phyloP scores from a whole-genome alignment of 2,888 invertebrate genomes.

The Cybosia mesomella region DNA sequence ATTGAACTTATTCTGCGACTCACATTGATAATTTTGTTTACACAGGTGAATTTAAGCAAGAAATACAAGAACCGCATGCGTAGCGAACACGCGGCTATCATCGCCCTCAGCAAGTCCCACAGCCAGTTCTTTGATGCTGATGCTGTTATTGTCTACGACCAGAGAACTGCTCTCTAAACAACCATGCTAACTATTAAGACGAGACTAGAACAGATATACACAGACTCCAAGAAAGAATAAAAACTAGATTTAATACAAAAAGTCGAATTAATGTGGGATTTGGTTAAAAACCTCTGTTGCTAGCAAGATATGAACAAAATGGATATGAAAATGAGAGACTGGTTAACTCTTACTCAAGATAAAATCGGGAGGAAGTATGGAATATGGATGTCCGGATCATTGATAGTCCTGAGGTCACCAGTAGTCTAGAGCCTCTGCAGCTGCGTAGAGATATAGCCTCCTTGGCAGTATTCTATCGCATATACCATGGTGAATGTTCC shows the following conservation, averaged over 20 bases:
- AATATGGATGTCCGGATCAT: too few species aligned
- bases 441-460: too few species aligned
- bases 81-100: conserved; percentile 93
- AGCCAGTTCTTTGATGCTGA: conserved; percentile 91
- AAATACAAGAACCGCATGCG: conserved; percentile 94
- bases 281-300: not conserved
- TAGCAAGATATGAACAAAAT: not conserved
- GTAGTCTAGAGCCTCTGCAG: too few species aligned
- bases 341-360: not conserved
- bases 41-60: conserved; percentile 91
- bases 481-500: too few species aligned
- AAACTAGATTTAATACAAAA: not conserved
- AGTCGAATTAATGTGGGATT: not conserved
- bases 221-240: not conserved
- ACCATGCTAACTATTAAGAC: not conserved
- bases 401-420: too few species aligned
- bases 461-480: too few species aligned
- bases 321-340: not conserved
- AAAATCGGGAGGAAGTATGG: not conserved
- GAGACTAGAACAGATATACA: not conserved
- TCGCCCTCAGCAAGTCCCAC: conserved; percentile 91
- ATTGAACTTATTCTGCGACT: not conserved
- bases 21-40: not conserved
- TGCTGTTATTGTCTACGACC: conserved; percentile 93
- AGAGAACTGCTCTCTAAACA: conserved; percentile 91